phyloP scores from a whole-genome alignment of 1,140 invertebrate species.

The Leptestheria dahalacensis region DNA sequence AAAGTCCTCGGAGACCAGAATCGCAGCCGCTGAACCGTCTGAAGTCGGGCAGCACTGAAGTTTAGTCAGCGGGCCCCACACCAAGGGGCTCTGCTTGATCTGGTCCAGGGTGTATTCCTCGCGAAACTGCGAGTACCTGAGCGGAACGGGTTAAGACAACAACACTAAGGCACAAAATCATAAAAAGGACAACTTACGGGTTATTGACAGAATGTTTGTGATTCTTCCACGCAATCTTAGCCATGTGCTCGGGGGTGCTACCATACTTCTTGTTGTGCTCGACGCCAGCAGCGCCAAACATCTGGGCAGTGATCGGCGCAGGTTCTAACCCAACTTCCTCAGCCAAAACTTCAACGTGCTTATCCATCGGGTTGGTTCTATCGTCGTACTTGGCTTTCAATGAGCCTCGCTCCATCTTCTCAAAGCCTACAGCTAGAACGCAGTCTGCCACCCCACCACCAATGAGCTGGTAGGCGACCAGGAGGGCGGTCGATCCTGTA shows the following conservation, averaged over 20 bases:
- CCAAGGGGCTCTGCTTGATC: conserved; percentile 64
- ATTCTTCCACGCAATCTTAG: conserved; percentile 95
- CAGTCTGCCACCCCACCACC: conserved; percentile 71
- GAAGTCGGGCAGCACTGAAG: conserved; percentile 94
- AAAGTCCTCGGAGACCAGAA: conserved; percentile 81
- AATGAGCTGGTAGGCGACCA: conserved; percentile 78
- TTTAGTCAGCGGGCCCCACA: conserved; percentile 83
- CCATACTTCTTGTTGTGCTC: conserved; percentile 98
- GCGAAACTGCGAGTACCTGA: conserved; percentile 75
- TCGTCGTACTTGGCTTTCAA: conserved; percentile 65
- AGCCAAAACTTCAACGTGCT: conserved; percentile 72
- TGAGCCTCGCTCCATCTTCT: conserved; percentile 93
- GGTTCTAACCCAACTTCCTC: conserved; percentile 59
- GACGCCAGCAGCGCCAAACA: conserved; percentile 90
- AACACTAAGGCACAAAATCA: not conserved
- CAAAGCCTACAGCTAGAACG: conserved; percentile 85
- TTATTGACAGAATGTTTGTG: conserved; percentile 93
- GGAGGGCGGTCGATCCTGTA: conserved; percentile 82
- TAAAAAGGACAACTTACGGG: conserved; percentile 43
- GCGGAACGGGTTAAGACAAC: conserved; percentile 12
- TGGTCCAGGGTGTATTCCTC: conserved; percentile 78
- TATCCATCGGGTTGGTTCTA: conserved; percentile 84
- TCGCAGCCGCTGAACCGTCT: conserved; percentile 82
- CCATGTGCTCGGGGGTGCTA: conserved; percentile 80
- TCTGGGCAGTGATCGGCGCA: conserved; percentile 77